These are phyloP conservation scores for Prinia subflava DNA, from an alignment of 2,113 vertebrate species.

Conservation along the genomic window DNA sequence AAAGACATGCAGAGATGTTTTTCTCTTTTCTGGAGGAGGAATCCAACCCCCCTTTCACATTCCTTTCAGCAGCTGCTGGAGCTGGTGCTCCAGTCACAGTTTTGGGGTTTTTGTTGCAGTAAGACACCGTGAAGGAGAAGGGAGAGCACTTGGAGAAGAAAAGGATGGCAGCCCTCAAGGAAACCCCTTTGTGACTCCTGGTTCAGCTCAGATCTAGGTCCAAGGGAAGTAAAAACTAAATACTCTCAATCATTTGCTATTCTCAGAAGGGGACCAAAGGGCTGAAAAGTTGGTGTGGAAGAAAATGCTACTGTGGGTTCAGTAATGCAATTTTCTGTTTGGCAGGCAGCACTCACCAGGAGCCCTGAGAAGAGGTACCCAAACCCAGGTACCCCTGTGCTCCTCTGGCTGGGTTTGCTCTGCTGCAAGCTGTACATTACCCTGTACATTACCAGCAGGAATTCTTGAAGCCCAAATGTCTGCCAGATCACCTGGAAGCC, in stretches of 20 bases:
- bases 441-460: background rate
- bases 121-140: fast-evolving
- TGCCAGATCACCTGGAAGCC: background rate
- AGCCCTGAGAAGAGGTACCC: background rate
- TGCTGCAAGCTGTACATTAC: background rate
- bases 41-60: fast-evolving
- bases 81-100: background rate
- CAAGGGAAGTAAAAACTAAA: background rate
- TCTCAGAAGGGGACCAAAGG: background rate
- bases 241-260: background rate
- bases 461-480: background rate
- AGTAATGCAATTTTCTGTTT: background rate
- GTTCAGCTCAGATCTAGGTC: background rate
- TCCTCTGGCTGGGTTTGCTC: background rate
- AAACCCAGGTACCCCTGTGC: background rate
- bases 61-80: background rate
- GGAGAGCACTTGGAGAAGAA: background rate
- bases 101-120: background rate
- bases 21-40: background rate
- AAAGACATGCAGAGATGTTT: background rate
- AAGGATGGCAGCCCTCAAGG: background rate
- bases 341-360: background rate
- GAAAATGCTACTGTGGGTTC: background rate
- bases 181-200: background rate
- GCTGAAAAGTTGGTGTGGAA: background rate